Evolutionary conservation across 1,140 invertebrate species (phyloP).

Genomic region (honey bee (Apis mellifera)): Amel_HAv3.1 CM009934.2:10721001-10721500

Average conservation of each 20-base stretch:
- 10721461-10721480: conserved; percentile 7
- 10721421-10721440: conserved; percentile 13
- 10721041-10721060: conserved; percentile 81
- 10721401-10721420: conserved; percentile 15
- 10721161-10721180: background rate
- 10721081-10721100: conserved; percentile 73
- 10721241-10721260: background rate
- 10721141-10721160: background rate
- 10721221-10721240: background rate
- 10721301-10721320: background rate
- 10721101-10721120: conserved; percentile 44
- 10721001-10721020: conserved; percentile 82
- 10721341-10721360: background rate
- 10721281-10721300: no score
- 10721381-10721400: conserved; percentile 3
- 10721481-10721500: conserved; percentile 40
- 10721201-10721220: background rate
- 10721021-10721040: conserved; percentile 82
- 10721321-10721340: no score
- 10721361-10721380: background rate
- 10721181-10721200: background rate
- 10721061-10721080: conserved; percentile 80
- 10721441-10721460: background rate
- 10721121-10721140: background rate
- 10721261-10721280: background rate